Percentiles rank a stretch among this genome's conserved stretches.
Evolutionary conservation across 1,140 invertebrate genomes (phyloP).

Genomic region (Carposina sasakii): DNA sequence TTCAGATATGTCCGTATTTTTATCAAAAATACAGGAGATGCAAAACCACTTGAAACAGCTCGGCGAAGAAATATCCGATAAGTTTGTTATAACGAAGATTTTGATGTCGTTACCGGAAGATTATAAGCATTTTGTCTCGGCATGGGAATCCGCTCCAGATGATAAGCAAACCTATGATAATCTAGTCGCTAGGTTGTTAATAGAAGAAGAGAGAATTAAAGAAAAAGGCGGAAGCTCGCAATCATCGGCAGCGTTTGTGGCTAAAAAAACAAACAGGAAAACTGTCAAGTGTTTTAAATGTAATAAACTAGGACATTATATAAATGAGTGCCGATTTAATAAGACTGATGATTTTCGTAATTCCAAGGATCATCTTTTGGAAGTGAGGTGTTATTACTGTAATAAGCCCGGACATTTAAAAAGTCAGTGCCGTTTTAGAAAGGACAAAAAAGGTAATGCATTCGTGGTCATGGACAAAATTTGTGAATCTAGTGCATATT

Average conservation of each 20-base stretch:
- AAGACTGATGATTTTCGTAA: background rate
- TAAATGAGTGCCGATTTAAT: background rate
- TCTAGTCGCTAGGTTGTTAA: background rate
- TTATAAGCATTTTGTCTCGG: background rate
- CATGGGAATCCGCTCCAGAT: background rate
- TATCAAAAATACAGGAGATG: background rate
- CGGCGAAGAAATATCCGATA: background rate
- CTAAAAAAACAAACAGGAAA: background rate
- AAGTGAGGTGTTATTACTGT: background rate
- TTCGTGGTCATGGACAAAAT: background rate
- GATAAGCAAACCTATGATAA: background rate
- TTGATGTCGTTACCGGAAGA: background rate
- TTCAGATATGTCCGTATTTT: background rate
- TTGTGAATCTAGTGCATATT: background rate
- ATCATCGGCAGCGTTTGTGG: background rate
- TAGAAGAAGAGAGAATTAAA: background rate
- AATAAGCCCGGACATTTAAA: slow-evolving; percentile 2
- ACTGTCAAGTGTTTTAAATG: no score
- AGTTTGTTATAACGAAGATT: background rate
- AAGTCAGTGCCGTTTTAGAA: background rate
- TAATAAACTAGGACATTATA: background rate
- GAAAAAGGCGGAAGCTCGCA: no score
- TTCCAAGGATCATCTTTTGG: background rate
- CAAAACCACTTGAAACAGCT: background rate
- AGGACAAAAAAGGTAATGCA: background rate